Evolutionary conservation across 2,888 invertebrate genomes (phyloP), one percentile per base, ranked within the genome.

Genomic region (Amiota mariae): DNA sequence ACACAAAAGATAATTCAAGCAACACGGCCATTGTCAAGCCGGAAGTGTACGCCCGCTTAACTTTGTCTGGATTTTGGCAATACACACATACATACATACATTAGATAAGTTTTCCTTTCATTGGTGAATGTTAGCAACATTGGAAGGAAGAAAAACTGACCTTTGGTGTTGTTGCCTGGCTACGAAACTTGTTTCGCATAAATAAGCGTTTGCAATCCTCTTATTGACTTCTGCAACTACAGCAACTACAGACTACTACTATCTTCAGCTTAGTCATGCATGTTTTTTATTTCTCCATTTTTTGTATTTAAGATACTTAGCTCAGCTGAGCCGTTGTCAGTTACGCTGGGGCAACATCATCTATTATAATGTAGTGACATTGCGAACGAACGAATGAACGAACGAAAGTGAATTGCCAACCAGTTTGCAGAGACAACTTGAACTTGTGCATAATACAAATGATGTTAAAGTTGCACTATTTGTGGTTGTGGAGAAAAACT

Each of bases 401-500:
- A 63, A 63, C 36, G 13, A 46, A 63, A n/a, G 36, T 59, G 59
- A 59, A 59, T n/a, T n/a, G 64, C 24, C 18, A 51, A 15, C 24
- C 51, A 48, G 67, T 36, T 11, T 12, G 66, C 66, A 15, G 63
- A 63, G 63, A 8, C 67, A 68, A 47, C 67, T 68, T 68, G 67
- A 68, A 68, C 67, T 68, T 68, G 67, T 51, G 24, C 67, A 66
- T 59, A 15, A 59, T 51, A 51, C 10, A 15, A 59, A 20, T 18
- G 59, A 66, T 15, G 48, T 11, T 10, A 66, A 66, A 15, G 48
- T 66, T 66, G 66, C 66, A 66, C n/a, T 47, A 48, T 18, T 15
- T 47, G 47, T n/a, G n/a, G 15, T 64, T 64, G 64, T 46, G 36
- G 46, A n/a, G n/a, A 24, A 36, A 24, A 63, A 63, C 24, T 63